Evolutionary conservation across 2,113 vertebrate genomes (phyloP).

Genomic region (Bagarius yarrelli): DNA sequence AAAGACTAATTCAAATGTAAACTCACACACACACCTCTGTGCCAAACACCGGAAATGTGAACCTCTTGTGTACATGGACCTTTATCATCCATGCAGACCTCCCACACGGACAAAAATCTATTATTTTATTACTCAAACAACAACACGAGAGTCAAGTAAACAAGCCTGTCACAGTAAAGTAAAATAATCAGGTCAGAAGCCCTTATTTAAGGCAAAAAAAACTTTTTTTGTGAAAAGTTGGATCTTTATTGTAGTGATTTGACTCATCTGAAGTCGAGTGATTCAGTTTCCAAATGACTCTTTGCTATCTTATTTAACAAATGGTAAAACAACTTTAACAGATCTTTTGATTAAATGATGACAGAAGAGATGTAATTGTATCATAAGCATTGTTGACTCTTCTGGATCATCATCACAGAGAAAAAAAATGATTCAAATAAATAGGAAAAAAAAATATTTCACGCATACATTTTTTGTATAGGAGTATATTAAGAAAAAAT

Average conservation of each 20-base stretch:
- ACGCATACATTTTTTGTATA: no score
- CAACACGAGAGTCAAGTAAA: neutral
- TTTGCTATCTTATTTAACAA: neutral
- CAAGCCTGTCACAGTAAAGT: constrained; percentile 37
- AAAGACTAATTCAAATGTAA: neutral
- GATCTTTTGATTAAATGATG: no score
- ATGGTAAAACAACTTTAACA: no score
- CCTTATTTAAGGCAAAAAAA: no score
- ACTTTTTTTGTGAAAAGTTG: no score
- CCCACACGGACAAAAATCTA: neutral
- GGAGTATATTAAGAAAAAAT: no score
- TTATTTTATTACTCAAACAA: constrained; percentile 12
- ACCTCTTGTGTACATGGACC: constrained; percentile 17
- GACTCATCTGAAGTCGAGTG: neutral
- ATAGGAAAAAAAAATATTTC: no score
- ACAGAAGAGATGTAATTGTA: no score
- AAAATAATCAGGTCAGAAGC: constrained; percentile 41
- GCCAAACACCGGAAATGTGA: neutral
- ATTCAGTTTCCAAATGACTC: neutral
- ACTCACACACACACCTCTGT: neutral
- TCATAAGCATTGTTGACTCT: no score
- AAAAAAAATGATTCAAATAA: no score
- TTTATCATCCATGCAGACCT: constrained; percentile 3
- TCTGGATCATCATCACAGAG: no score
- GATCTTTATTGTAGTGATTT: neutral